Conservation (phyloP, 2,888 invertebrate species). For the Drosophila incognita region DNA sequence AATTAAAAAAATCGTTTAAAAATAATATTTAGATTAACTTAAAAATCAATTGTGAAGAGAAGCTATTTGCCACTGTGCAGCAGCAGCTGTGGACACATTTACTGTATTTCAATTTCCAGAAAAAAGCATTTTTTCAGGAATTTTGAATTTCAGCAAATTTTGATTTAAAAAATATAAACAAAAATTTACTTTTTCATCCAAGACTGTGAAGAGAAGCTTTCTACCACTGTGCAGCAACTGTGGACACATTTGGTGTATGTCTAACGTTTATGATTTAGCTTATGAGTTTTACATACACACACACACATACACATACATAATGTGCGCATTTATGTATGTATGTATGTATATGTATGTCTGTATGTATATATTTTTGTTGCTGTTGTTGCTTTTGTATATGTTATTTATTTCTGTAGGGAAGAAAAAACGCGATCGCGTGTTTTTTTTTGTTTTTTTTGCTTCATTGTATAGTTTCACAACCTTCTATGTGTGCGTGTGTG, state of each 20-base stretch:
- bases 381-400: constrained; percentile 9
- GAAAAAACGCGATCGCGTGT: constrained; percentile 70
- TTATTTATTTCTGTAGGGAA: constrained; percentile 31
- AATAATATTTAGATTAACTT: too few relatives aligned
- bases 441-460: constrained; percentile 38
- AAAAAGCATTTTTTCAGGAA: not conserved
- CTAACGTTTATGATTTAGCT: constrained; percentile 44
- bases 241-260: constrained; percentile 20
- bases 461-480: constrained; percentile 42
- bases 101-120: not conserved
- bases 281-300: constrained; percentile 21
- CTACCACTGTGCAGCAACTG: constrained; percentile 3
- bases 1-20: not conserved
- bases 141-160: too few relatives aligned
- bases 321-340: constrained; percentile 20
- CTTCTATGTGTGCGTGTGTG: constrained; percentile 18
- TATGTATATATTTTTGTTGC: constrained; percentile 14
- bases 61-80: not conserved
- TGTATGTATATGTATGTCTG: constrained; percentile 9
- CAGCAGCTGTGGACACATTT: too few relatives aligned
- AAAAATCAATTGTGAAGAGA: not conserved
- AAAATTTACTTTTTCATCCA: too few relatives aligned
- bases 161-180: not conserved
- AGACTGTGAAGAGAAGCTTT: not conserved
- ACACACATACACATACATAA: not conserved